Evolutionary conservation across 2,113 vertebrate genomes (phyloP).

Genomic region (Gasterosteus aculeatus): DNA sequence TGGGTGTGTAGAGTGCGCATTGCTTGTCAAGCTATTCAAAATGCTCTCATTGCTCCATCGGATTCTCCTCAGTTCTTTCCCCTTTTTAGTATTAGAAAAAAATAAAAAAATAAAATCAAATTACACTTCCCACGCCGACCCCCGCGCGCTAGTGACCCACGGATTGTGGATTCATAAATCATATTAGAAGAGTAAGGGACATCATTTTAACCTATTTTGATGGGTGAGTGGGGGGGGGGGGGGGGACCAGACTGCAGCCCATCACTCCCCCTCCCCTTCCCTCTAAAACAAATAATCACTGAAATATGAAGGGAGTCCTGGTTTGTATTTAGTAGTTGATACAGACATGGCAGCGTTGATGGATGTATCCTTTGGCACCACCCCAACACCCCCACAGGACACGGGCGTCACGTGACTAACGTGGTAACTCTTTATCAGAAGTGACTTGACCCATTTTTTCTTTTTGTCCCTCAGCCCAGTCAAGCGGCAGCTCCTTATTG

Average conservation of each 20-base stretch:
- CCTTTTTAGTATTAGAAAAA: background rate
- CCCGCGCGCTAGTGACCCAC: conserved; percentile 31
- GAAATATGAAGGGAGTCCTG: conserved; percentile 2
- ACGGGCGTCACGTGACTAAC: background rate
- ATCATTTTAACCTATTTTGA: conserved; percentile 27
- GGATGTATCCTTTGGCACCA: background rate
- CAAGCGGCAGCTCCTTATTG: conserved; percentile 45
- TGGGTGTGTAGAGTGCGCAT: conserved; percentile 74
- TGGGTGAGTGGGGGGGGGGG: background rate
- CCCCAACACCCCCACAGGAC: conserved; percentile 1
- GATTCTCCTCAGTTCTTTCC: conserved; percentile 55
- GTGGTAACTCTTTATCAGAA: conserved; percentile 27
- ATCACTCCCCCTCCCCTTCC: no score
- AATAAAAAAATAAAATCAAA: conserved; percentile 34
- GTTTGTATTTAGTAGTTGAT: background rate
- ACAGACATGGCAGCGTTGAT: background rate
- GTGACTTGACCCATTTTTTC: conserved; percentile 45
- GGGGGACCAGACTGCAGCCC: background rate
- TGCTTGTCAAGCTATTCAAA: conserved; percentile 61
- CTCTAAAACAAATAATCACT: background rate
- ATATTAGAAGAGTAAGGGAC: conserved; percentile 30
- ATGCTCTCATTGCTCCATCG: conserved; percentile 59
- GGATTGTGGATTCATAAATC: conserved; percentile 52
- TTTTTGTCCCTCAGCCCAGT: conserved; percentile 3
- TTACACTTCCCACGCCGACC: conserved; percentile 36